Conservation (phyloP, 2,113 vertebrate species). For the Carlito syrichta region DNA sequence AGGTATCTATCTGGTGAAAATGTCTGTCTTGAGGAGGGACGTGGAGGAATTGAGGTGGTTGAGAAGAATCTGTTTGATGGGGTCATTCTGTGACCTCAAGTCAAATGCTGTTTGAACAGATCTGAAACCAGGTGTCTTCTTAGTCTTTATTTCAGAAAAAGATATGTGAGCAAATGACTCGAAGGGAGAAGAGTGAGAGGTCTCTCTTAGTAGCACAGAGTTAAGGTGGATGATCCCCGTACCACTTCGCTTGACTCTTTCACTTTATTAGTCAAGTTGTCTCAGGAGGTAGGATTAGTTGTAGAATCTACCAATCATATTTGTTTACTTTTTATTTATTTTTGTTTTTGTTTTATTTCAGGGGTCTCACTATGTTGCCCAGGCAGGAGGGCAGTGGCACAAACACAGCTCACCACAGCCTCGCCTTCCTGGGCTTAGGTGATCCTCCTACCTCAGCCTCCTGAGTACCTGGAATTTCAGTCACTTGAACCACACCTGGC, state of each 20-base stretch:
- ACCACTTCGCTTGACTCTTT: not conserved
- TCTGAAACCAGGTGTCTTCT: not conserved
- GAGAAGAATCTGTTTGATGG: not conserved
- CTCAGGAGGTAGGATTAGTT: not conserved
- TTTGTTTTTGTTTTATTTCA: too few relatives aligned
- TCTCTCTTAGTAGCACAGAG: not conserved
- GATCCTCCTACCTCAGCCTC: too few relatives aligned
- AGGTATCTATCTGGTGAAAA: not conserved
- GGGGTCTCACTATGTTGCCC: too few relatives aligned
- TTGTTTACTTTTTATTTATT: too few relatives aligned
- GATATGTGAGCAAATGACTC: not conserved
- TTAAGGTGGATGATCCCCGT: not conserved
- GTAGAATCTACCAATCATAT: not conserved
- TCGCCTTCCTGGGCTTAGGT: too few relatives aligned
- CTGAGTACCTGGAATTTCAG: too few relatives aligned
- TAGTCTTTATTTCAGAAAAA: not conserved
- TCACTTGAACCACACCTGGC: too few relatives aligned
- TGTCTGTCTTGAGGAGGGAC: not conserved
- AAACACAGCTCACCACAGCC: too few relatives aligned
- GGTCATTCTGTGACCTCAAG: not conserved
- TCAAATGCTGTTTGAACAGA: not conserved
- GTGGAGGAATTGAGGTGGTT: not conserved
- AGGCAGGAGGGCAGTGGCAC: too few relatives aligned
- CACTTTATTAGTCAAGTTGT: not conserved
- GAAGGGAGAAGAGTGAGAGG: not conserved